Evolutionary conservation across 2,797 vertebrate species (phyloP).

Genomic region (Crocodylus rhombifer): DNA sequence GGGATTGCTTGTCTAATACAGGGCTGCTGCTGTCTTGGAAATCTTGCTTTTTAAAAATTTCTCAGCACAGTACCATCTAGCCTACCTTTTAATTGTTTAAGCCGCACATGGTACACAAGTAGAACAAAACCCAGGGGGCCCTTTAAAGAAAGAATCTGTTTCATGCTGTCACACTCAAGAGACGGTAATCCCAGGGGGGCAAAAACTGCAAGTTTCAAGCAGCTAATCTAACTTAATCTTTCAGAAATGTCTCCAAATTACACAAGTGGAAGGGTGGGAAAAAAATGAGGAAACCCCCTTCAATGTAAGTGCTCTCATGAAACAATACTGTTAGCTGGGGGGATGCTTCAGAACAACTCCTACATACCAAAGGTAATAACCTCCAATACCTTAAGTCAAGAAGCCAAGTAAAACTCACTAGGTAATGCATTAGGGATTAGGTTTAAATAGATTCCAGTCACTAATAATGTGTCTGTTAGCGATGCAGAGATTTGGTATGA

Average conservation of each 20-base stretch:
- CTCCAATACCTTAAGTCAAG: constrained; percentile 46
- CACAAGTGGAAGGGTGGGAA: not conserved
- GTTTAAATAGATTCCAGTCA: constrained; percentile 63
- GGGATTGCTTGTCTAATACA: not conserved
- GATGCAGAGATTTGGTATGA: constrained; percentile 36
- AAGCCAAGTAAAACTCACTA: constrained; percentile 40
- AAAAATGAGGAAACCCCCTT: not conserved
- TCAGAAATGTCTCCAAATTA: constrained; percentile 36
- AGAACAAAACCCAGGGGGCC: not conserved
- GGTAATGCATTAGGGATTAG: constrained; percentile 82
- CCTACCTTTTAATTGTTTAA: not conserved
- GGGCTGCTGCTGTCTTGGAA: not conserved
- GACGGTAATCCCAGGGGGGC: not conserved
- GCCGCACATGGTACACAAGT: accelerated
- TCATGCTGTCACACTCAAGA: not conserved
- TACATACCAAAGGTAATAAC: constrained; percentile 57
- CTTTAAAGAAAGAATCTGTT: not conserved
- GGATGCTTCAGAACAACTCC: constrained; percentile 30
- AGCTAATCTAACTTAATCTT: constrained; percentile 59
- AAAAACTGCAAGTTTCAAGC: constrained; percentile 1
- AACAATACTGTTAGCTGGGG: accelerated
- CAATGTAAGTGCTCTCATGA: constrained; percentile 8
- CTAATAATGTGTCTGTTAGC: constrained; percentile 56
- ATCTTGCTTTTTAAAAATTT: not conserved
- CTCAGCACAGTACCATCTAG: not conserved